Evolutionary conservation across 1,140 invertebrate genomes (phyloP).

Genomic region (Aporrectodea caliginosa): DNA sequence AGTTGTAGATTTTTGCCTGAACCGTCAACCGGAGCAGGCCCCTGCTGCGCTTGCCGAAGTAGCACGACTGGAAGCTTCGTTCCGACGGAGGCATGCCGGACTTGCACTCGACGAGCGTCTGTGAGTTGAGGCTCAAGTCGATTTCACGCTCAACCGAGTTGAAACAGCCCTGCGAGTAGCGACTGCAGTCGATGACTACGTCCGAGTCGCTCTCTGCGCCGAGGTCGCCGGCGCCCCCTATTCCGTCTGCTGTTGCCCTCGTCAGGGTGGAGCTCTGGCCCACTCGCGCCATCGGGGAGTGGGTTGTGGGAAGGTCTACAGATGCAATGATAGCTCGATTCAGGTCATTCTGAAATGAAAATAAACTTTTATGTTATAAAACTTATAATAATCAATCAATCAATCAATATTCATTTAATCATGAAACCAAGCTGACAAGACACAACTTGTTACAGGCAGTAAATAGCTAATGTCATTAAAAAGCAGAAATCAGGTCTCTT

Average conservation of each 20-base stretch:
- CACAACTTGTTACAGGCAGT: too few species aligned
- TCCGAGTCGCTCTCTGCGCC: not conserved
- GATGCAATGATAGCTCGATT: too few species aligned
- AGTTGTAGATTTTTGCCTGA: conserved; percentile 67
- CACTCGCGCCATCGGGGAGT: not conserved
- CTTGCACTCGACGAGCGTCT: not conserved
- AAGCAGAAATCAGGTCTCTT: too few species aligned
- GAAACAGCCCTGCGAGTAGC: not conserved
- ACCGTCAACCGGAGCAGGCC: not conserved
- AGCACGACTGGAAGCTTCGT: not conserved
- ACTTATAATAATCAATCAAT: too few species aligned
- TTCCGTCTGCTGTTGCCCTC: too few species aligned
- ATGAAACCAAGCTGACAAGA: too few species aligned
- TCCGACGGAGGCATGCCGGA: not conserved
- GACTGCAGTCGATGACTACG: not conserved
- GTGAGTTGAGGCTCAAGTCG: not conserved
- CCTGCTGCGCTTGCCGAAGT: not conserved
- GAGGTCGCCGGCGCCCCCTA: not conserved
- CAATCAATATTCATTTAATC: too few species aligned
- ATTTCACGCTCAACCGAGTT: not conserved
- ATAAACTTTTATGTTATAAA: too few species aligned
- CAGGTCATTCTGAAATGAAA: too few species aligned
- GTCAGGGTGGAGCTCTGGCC: not conserved
- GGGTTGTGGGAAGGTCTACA: too few species aligned
- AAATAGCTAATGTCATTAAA: too few species aligned